Conservation (phyloP, 2,113 vertebrate genomes). For the Carassius gibelio region DNA sequence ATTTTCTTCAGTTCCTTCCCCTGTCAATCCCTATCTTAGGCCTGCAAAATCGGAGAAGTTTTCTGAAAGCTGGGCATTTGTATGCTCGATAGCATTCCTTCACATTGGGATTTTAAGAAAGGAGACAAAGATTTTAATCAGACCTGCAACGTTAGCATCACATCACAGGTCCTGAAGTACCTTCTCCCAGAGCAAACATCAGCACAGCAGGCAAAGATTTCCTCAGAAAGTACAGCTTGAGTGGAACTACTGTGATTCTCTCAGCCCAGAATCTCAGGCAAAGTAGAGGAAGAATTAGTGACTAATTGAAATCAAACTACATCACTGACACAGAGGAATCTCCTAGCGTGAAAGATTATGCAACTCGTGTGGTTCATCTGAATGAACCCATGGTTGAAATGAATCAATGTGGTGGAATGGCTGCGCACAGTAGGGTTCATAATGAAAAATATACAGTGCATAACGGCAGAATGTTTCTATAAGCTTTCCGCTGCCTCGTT, state of each 20-base stretch:
- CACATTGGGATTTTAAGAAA: background rate
- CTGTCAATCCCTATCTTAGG: background rate
- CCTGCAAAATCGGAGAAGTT: constrained; percentile 24
- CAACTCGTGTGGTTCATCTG: constrained; percentile 27
- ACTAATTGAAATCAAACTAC: constrained; percentile 40
- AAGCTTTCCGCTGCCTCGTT: constrained; percentile 28
- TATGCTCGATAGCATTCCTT: constrained; percentile 20
- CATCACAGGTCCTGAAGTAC: constrained; percentile 25
- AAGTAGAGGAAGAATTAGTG: constrained; percentile 26
- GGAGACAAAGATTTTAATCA: constrained; percentile 30
- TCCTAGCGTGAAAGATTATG: constrained; percentile 24
- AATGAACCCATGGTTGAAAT: constrained; percentile 43
- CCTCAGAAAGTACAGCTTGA: constrained; percentile 7
- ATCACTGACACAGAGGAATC: constrained; percentile 10
- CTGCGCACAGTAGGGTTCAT: constrained; percentile 48
- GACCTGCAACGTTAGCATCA: constrained; percentile 25
- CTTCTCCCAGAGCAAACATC: constrained; percentile 37
- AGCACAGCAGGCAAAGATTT: constrained; percentile 42
- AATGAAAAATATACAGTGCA: constrained; percentile 37
- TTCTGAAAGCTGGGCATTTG: constrained; percentile 20
- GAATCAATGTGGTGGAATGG: constrained; percentile 50
- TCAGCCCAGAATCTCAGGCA: constrained; percentile 18
- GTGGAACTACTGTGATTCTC: constrained; percentile 24
- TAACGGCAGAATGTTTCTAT: constrained; percentile 37
- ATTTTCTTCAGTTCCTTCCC: background rate